phyloP scores from a whole-genome alignment of 2,113 vertebrate species.

The Elanoides forficatus region DNA sequence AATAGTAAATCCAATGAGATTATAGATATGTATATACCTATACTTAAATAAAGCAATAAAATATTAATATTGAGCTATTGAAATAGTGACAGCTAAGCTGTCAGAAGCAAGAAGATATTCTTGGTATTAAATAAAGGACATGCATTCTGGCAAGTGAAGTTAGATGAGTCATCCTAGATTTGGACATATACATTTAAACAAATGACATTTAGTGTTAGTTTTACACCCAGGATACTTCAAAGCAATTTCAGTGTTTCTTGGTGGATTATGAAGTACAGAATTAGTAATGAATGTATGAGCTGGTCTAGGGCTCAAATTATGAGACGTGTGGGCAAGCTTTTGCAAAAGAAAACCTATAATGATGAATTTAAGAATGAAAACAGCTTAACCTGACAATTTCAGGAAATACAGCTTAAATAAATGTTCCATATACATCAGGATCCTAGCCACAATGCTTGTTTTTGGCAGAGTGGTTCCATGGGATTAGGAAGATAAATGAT shows the following conservation, averaged over 20 bases:
- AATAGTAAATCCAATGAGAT: not conserved
- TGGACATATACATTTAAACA: conserved; percentile 19
- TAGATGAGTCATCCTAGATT: not conserved
- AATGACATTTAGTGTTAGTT: conserved; percentile 17
- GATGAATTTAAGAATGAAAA: not conserved
- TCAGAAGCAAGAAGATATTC: not conserved
- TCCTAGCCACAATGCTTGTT: not conserved
- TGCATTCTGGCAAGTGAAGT: not conserved
- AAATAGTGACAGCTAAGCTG: not conserved
- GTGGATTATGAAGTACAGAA: not conserved
- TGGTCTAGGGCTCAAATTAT: not conserved
- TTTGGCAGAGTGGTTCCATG: not conserved
- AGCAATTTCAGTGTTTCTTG: not conserved
- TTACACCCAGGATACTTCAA: conserved; percentile 11
- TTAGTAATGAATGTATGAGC: not conserved
- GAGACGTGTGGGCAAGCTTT: not conserved
- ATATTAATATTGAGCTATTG: not conserved
- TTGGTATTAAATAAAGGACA: not conserved
- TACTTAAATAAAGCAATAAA: not conserved
- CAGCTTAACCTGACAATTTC: not conserved
- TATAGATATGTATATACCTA: not conserved
- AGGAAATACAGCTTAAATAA: not conserved
- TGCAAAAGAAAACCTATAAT: not conserved
- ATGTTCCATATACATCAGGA: not conserved
- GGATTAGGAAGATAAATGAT: not conserved